phyloP scores from a whole-genome alignment of 2,888 invertebrate species.

The Pseudoips prasinana region DNA sequence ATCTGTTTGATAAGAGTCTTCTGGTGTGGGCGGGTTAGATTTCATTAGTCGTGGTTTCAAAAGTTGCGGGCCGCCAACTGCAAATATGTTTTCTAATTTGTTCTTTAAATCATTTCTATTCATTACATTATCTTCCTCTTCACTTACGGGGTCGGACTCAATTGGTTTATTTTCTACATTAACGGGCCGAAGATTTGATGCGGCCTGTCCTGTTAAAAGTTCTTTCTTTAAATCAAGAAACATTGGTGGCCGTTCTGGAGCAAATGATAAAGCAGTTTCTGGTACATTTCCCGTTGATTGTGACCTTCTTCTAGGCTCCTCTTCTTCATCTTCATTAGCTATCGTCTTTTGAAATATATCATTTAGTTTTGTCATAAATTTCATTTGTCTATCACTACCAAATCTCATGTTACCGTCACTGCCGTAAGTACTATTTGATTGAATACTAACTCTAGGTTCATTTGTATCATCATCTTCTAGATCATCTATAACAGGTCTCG shows the following conservation, averaged over 20 bases:
- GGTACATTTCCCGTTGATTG: slow-evolving; percentile 61
- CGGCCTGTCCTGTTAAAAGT: slow-evolving; percentile 46
- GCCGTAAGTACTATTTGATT: slow-evolving; percentile 50
- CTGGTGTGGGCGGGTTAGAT: slow-evolving; percentile 63
- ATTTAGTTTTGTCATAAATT: slow-evolving; percentile 70
- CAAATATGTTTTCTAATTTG: slow-evolving; percentile 68
- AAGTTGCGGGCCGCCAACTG: slow-evolving; percentile 56
- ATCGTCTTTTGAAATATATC: slow-evolving; percentile 65
- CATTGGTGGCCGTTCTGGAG: slow-evolving; percentile 45
- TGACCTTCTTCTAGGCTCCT: slow-evolving; percentile 50
- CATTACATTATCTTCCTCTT: slow-evolving; percentile 50
- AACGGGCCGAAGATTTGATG: slow-evolving; percentile 51
- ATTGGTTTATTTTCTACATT: slow-evolving; percentile 29
- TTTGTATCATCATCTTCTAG: slow-evolving; percentile 29
- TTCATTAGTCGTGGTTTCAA: slow-evolving; percentile 60
- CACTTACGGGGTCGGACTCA: slow-evolving; percentile 27
- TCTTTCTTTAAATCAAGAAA: slow-evolving; percentile 66
- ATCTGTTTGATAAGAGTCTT: slow-evolving; percentile 60
- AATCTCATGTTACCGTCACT: slow-evolving; percentile 55
- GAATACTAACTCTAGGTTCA: slow-evolving; percentile 49
- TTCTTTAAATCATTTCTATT: slow-evolving; percentile 65
- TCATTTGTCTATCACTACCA: slow-evolving; percentile 59
- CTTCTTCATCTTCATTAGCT: slow-evolving; percentile 47
- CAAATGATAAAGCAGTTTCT: slow-evolving; percentile 43
- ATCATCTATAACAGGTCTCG: slow-evolving; percentile 29